Conservation (phyloP, 2,888 invertebrate genomes). For the Crepidodera aurea region DNA sequence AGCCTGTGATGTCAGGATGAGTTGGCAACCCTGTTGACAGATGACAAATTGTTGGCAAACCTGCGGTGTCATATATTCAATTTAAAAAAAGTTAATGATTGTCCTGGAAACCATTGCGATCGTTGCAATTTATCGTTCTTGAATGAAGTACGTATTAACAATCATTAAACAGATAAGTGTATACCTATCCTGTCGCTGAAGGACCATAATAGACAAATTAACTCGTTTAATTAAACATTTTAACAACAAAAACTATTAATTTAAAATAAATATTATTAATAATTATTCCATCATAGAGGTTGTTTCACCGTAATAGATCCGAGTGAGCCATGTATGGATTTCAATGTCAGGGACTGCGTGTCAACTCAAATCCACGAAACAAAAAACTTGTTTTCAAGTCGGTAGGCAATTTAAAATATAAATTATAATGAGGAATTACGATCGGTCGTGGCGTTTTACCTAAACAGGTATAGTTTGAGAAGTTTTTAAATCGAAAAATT, state of each 20-base stretch:
- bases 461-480: not conserved
- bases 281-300: constrained; percentile 16
- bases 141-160: no score
- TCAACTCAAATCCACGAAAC: not conserved
- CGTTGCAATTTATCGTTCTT: no score
- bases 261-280: constrained; percentile 11
- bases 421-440: not conserved
- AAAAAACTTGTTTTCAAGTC: not conserved
- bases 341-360: constrained; percentile 22
- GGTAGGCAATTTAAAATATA: not conserved
- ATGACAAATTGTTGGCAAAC: no score
- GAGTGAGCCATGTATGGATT: constrained; percentile 18
- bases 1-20: no score
- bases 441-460: not conserved
- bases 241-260: not conserved
- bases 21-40: no score
- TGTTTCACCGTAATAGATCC: constrained; percentile 23
- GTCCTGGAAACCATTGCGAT: no score
- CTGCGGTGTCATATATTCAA: no score
- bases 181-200: not conserved
- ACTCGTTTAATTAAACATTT: not conserved
- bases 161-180: no score
- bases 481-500: not conserved
- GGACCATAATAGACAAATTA: constrained; percentile 4
- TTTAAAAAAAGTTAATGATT: no score